Evolutionary conservation across 2,113 vertebrate species (phyloP), one percentile per base, ranked within the genome.

Genomic region (Lasiurus cinereus): DNA sequence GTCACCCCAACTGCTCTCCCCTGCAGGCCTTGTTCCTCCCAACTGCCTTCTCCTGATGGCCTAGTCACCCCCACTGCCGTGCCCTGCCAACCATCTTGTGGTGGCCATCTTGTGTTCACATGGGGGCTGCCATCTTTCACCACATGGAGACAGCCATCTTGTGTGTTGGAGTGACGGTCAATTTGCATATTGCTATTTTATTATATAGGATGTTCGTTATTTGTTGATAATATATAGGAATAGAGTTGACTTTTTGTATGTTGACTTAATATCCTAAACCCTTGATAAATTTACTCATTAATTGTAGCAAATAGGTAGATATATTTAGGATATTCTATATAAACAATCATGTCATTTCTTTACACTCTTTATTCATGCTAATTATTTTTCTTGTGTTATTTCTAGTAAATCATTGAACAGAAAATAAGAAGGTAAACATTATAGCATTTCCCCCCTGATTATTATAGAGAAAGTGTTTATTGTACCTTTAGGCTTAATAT

Each of bases 251-350:
- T 67, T 83, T 16, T 54, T 6, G 13, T 12, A 76, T 76, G 7
- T 48, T 54, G 46, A 33, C 31, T 43, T 83, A 66, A 6, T 31
- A 33, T 86, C 29, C 33, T 66, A 29, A 73, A 29, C 80, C 72
- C 8, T 80, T 73, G 21, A 33, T 59, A 69, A 88, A 46, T 39
- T 73, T 21, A 21, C 8, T 91, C 50, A 14, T 77, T 46, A 78
- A 2, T 79, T 79, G 2, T 27, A 78, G 36, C 16, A 94, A 36
- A 72, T 39, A 19, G 54, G 33, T 70, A 0, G 43, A 36, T 31
- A 48, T 48, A 22, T 91, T 76, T 87, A 93, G 33, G 15, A 83
- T 70, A 48, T 76, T 76, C 7, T 89, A 46, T 39, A 62, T 52
- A 50, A 59, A 50, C 2, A 76, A n/a, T 15, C 14, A 64, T 43